These are phyloP conservation scores for Caretta caretta DNA, from an alignment of 2,113 vertebrate species.

Conservation along the genomic window DNA sequence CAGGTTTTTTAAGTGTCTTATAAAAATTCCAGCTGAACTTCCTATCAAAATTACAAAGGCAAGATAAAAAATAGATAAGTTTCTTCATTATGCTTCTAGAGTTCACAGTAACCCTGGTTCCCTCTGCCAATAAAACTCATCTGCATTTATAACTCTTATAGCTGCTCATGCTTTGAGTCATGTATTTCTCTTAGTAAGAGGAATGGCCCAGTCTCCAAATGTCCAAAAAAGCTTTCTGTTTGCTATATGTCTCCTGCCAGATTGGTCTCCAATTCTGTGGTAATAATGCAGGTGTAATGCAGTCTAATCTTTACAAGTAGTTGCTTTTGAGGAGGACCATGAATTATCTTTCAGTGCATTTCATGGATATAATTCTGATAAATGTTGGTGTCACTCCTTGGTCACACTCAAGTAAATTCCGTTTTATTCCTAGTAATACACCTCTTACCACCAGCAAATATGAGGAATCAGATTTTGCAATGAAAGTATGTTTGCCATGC, in stretches of 20 bases:
- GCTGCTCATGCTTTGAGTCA: background rate
- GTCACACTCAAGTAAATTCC: conserved; percentile 48
- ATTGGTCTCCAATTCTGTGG: accelerated
- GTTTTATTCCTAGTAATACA: conserved; percentile 36
- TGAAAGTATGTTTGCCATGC: conserved; percentile 8
- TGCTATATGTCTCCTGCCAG: background rate
- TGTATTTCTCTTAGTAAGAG: background rate
- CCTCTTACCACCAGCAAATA: conserved; percentile 4
- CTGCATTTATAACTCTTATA: background rate
- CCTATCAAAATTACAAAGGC: background rate
- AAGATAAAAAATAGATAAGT: background rate
- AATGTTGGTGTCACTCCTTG: conserved; percentile 40
- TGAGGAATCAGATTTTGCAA: background rate
- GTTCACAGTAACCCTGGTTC: background rate
- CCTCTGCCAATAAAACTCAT: background rate
- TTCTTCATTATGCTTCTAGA: background rate
- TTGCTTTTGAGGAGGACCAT: background rate
- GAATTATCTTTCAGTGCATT: conserved; percentile 40
- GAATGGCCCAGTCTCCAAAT: background rate
- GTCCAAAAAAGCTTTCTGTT: background rate
- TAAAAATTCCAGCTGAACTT: background rate
- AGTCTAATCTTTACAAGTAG: background rate
- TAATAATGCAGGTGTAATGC: background rate
- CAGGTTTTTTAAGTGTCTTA: background rate
- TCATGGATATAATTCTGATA: conserved; percentile 29